A percentile compares a stretch with the other conserved stretches of the same genome.
Conservation (phyloP, 2,113 vertebrate genomes). For the Gallinago undulata region DNA sequence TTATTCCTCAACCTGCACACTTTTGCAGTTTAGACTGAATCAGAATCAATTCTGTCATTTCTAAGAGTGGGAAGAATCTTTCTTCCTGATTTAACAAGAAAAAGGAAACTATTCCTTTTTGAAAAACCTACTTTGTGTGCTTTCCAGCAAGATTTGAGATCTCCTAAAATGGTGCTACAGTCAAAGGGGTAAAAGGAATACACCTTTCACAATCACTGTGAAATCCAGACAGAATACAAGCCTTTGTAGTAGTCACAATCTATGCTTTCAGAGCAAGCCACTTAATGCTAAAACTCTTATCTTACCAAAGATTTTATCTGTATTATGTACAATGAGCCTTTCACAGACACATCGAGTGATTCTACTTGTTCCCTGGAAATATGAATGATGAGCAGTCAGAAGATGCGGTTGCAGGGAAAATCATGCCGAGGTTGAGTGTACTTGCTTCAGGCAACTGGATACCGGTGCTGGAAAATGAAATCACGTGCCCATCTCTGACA, state of each 20-base stretch:
- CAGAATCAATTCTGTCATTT: background rate
- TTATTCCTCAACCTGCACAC: background rate
- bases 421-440: background rate
- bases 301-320: background rate
- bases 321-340: background rate
- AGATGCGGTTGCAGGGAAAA: slow-evolving; percentile 2
- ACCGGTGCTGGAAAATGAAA: background rate
- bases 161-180: background rate
- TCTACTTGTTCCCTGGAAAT: slow-evolving; percentile 21
- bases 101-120: background rate
- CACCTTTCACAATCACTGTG: background rate
- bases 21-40: background rate
- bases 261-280: background rate
- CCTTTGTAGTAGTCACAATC: background rate
- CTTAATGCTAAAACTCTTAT: background rate
- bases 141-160: background rate
- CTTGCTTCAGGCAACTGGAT: background rate
- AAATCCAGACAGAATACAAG: background rate
- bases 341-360: background rate
- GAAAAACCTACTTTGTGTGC: background rate
- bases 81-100: background rate
- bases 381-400: slow-evolving; percentile 7
- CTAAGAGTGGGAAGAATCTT: background rate
- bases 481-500: background rate
- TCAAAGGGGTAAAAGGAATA: background rate